phyloP scores from a whole-genome alignment of 2,888 invertebrate genomes.

The Anoncus sp. region DNA sequence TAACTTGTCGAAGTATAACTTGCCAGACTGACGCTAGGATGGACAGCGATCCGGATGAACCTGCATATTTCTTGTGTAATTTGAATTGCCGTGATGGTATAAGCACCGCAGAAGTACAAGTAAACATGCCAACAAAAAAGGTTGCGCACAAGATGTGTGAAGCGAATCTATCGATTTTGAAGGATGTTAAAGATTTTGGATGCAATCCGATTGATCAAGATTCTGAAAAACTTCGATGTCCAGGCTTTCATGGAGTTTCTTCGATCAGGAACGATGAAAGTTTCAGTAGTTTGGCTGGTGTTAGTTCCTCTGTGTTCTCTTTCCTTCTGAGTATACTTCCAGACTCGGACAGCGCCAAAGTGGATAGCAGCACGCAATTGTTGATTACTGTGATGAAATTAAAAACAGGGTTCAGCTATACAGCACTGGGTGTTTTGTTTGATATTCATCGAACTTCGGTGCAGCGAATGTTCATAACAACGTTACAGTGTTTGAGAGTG shows the following conservation, averaged over 20 bases:
- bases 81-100: neutral
- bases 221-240: neutral
- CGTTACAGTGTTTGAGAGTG: constrained; percentile 40
- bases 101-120: neutral
- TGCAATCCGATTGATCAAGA: constrained; percentile 28
- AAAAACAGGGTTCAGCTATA: constrained; percentile 33
- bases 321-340: neutral
- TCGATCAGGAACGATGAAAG: neutral
- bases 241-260: neutral
- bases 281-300: neutral
- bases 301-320: neutral
- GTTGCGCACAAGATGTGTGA: too few relatives aligned
- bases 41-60: too few relatives aligned
- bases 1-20: too few relatives aligned
- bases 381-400: neutral
- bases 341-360: neutral
- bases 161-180: constrained; percentile 4
- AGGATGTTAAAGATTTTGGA: constrained; percentile 27
- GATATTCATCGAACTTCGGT: constrained; percentile 50
- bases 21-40: too few relatives aligned
- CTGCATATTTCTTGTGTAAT: constrained; percentile 29
- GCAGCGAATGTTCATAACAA: constrained; percentile 49
- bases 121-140: too few relatives aligned
- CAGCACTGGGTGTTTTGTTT: constrained; percentile 51
- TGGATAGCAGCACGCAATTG: neutral